Evolutionary conservation across 2,888 invertebrate species (phyloP).

Genomic region (Alloscopus bannaensis): DNA sequence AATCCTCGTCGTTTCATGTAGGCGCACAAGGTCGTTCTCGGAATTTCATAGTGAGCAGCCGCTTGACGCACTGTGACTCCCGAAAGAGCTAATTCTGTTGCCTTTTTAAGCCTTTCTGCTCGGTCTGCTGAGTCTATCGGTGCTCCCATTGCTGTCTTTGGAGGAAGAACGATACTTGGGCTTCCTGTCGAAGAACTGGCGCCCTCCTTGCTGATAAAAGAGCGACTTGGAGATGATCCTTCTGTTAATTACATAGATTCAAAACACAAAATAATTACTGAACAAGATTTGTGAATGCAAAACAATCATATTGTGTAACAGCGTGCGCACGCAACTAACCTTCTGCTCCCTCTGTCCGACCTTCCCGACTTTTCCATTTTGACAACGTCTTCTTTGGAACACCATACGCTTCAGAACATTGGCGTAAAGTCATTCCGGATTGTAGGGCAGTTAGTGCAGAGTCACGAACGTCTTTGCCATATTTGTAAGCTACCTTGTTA

Average conservation of each 20-base stretch:
- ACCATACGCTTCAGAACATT: conserved; percentile 71
- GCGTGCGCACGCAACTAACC: too few species aligned
- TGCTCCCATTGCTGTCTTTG: conserved; percentile 54
- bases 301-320: too few species aligned
- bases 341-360: conserved; percentile 49
- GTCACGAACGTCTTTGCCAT: conserved; percentile 70
- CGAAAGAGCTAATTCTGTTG: conserved; percentile 71
- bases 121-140: conserved; percentile 67
- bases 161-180: conserved; percentile 29
- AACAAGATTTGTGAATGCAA: background rate
- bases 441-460: conserved; percentile 68
- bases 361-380: conserved; percentile 71
- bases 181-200: background rate
- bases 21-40: conserved; percentile 80
- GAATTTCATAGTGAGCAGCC: conserved; percentile 80
- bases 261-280: background rate
- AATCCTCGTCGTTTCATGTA: conserved; percentile 80
- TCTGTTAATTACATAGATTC: conserved; percentile 25
- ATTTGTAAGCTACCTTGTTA: conserved; percentile 62
- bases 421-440: conserved; percentile 70
- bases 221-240: conserved; percentile 29
- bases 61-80: conserved; percentile 81
- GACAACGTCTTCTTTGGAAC: conserved; percentile 72
- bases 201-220: conserved; percentile 13
- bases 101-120: conserved; percentile 71